Base-by-base conservation (phyloP, 1,140 invertebrate species). In the Papilio glaucus region DNA sequence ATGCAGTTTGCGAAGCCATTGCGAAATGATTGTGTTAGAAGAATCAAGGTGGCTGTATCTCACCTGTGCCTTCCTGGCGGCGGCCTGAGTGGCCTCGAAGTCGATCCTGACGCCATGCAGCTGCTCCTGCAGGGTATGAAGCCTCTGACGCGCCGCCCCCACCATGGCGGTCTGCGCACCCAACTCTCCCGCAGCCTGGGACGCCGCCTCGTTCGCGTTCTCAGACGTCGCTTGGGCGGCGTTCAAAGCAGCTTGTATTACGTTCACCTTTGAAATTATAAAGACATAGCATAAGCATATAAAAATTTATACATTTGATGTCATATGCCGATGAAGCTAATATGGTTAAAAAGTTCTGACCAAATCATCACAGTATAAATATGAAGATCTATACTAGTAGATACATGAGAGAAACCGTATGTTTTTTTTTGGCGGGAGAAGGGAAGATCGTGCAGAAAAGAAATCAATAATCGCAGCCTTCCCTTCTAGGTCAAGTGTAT, bases 161-260 rank as follows among this genome's bases (percentile, higher is more conserved):
- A 96, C 95, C 96, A 96, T 96, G 1, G 95, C 94, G n/a, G 95
- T 95, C 80, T 96, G 95, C 0, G 95, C 95, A 0, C 95, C 96
- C 3, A 96, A 85, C 85, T 96, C 95, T 6, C 95, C 95, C 0
- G 95, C 94, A 0, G 96, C 94, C 80, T 95, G 95, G 0, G 94
- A 94, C 0, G 95, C 95, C 2, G 95, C 95, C 77, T 95, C 94
- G 21, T 94, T 93, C 0, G 95, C 95, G 74, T 96, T 95, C 26
- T 96, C 95, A 1, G 94, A 93, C 5, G 95, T 95, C 0, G 95
- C 94, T 84, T 96, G 95, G 0, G 96, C 96, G 2, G 95, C 95
- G 81, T 96, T 96, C 74, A 96, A 76, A 2, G 95, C 95, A 5
- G 95, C 95, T 72, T 94, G 94, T 75, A 95, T 94, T 38, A 95